Evolutionary conservation across 2,113 vertebrate genomes (phyloP).

Genomic region (Equus przewalskii): DNA sequence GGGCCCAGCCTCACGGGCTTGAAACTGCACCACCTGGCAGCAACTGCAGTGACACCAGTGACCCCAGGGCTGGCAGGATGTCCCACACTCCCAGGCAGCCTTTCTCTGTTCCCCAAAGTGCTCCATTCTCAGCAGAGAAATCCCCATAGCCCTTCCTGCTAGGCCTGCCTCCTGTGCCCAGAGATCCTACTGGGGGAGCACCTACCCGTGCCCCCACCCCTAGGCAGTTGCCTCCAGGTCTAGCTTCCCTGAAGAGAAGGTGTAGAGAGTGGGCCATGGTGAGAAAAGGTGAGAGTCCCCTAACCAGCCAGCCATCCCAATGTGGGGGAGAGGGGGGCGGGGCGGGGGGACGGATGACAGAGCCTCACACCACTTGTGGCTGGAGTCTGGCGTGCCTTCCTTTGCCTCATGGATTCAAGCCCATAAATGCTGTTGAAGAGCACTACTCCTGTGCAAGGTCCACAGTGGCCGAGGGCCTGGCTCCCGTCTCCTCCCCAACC

Average conservation of each 20-base stretch:
- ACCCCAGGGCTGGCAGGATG: neutral
- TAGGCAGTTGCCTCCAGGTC: neutral
- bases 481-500: neutral
- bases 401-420: neutral
- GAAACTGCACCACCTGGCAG: neutral
- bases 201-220: too few species aligned
- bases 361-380: neutral
- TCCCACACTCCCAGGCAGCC: neutral
- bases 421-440: neutral
- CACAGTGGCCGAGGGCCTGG: neutral
- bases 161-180: neutral
- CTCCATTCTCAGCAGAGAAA: neutral
- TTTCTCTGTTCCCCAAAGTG: neutral
- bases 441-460: rapidly evolving
- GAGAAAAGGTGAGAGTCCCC: neutral
- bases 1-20: neutral
- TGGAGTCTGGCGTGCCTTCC: neutral
- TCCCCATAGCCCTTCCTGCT: neutral
- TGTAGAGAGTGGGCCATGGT: neutral
- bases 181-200: neutral
- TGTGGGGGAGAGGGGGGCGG: neutral
- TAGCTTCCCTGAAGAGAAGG: neutral
- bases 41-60: neutral
- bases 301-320: neutral
- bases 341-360: neutral